These are phyloP conservation scores for Lordiphosa clarofinis DNA, from an alignment of 1,140 invertebrate genomes.

Conservation along the genomic window DNA sequence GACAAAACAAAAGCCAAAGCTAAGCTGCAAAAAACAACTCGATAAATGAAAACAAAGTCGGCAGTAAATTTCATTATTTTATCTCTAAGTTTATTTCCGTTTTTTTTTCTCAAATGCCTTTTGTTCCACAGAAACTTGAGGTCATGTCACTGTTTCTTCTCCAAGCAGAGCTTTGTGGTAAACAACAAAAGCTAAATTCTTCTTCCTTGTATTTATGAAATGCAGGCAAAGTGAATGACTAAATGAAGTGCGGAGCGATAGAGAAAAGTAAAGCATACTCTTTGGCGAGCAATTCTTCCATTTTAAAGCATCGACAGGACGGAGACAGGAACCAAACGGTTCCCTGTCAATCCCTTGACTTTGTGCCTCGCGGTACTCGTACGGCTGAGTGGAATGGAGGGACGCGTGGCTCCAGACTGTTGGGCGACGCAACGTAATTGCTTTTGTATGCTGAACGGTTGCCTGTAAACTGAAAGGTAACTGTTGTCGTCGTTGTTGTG, in stretches of 20 bases:
- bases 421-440: constrained; percentile 34
- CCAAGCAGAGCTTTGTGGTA: constrained; percentile 2
- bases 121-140: constrained; percentile 11
- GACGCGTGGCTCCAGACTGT: background rate
- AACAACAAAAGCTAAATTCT: constrained; percentile 10
- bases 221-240: constrained; percentile 33
- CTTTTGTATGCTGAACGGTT: constrained; percentile 49
- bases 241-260: background rate
- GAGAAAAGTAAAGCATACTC: background rate
- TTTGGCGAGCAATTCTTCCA: background rate
- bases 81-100: constrained; percentile 7
- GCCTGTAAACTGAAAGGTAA: constrained; percentile 5
- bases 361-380: constrained; percentile 8
- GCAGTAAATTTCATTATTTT: constrained; percentile 6
- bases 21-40: constrained; percentile 22
- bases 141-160: constrained; percentile 39
- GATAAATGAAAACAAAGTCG: constrained; percentile 42
- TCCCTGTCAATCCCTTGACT: constrained; percentile 35
- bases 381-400: background rate
- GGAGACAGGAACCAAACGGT: background rate
- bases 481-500: constrained; percentile 14
- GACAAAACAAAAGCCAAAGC: constrained; percentile 8
- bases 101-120: constrained; percentile 7
- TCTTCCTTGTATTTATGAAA: constrained; percentile 40
- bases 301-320: constrained; percentile 15